Conservation (phyloP, 2,113 vertebrate species). For the Chaetura pelagica region DNA sequence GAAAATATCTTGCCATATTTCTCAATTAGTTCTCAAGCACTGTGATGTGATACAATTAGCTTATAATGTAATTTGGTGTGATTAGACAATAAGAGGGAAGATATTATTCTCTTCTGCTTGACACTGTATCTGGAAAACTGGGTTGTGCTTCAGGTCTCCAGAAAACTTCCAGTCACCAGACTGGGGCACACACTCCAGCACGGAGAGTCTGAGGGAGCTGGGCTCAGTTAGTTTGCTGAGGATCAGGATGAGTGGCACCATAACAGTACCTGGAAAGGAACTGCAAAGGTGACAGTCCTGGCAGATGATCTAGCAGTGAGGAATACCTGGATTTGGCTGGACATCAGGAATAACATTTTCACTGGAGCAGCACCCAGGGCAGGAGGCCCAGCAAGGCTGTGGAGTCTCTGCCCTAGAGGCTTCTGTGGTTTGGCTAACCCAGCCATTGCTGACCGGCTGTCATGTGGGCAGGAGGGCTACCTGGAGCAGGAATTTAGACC, state of each 20-base stretch:
- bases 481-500: neutral
- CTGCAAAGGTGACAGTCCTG: neutral
- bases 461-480: neutral
- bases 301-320: neutral
- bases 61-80: neutral
- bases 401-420: neutral
- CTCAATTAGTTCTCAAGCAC: conserved; percentile 8
- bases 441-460: accelerated
- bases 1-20: neutral
- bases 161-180: neutral
- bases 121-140: neutral
- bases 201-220: neutral
- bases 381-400: too few species aligned
- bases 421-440: neutral
- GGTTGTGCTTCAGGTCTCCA: neutral
- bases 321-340: accelerated
- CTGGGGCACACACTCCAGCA: neutral
- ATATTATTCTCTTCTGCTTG: neutral
- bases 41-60: neutral
- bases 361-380: accelerated
- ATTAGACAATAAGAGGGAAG: neutral
- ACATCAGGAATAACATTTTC: neutral
- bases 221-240: neutral
- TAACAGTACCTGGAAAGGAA: neutral
- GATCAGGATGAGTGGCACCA: neutral